Conservation (phyloP, 2,113 vertebrate species). For the Caranx melampygus region DNA sequence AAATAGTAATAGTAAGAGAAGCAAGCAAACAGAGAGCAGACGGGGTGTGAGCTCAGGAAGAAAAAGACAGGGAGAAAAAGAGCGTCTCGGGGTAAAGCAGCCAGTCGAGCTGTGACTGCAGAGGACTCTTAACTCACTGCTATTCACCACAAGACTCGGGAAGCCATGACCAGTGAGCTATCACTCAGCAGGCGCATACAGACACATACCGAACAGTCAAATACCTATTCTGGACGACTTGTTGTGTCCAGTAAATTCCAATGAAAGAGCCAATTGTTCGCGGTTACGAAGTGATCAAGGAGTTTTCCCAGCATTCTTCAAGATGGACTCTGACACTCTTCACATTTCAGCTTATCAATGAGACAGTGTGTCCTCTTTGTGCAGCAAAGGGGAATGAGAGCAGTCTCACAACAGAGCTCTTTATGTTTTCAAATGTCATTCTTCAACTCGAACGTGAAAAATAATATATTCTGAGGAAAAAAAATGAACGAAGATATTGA, state of each 20-base stretch:
- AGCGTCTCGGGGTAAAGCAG: constrained; percentile 36
- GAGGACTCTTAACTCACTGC: constrained; percentile 39
- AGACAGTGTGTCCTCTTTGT: constrained; percentile 71
- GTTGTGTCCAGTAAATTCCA: constrained; percentile 45
- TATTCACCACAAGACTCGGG: constrained; percentile 47
- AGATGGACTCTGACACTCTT: constrained; percentile 79
- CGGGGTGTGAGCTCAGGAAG: background rate
- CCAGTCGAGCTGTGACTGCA: constrained; percentile 36
- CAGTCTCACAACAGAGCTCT: constrained; percentile 62
- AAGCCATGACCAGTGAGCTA: constrained; percentile 63
- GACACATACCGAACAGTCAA: constrained; percentile 38
- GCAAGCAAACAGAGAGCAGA: background rate
- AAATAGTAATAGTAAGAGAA: background rate
- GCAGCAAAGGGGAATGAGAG: constrained; percentile 43
- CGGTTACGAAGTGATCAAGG: constrained; percentile 68
- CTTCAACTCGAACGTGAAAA: constrained; percentile 46
- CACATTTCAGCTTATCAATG: constrained; percentile 76
- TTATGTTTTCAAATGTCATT: constrained; percentile 70
- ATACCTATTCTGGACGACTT: constrained; percentile 53
- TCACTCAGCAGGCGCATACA: constrained; percentile 52
- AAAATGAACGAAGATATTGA: background rate
- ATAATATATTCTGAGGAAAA: constrained; percentile 25
- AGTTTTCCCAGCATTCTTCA: constrained; percentile 76
- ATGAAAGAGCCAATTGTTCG: constrained; percentile 68
- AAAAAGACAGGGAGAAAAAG: constrained; percentile 1